These are phyloP conservation scores for Pangasianodon hypophthalmus DNA, from an alignment of 2,113 vertebrate species.

Conservation along the genomic window DNA sequence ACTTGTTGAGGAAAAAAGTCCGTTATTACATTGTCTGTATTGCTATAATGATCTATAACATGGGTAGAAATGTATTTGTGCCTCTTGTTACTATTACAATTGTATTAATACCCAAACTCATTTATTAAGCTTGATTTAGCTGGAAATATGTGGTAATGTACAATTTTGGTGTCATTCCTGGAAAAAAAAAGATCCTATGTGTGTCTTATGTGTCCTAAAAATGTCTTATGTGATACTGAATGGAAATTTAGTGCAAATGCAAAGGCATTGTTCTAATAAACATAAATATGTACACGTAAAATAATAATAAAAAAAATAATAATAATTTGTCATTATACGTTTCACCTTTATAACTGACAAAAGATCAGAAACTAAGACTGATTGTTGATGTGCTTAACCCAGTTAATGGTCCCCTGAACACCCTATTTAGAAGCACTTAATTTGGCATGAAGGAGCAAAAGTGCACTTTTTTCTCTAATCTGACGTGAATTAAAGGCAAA, in stretches of 20 bases:
- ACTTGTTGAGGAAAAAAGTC: not conserved
- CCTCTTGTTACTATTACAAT: not conserved
- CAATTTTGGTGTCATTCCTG: not conserved
- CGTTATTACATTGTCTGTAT: not conserved
- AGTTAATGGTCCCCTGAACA: slow-evolving; percentile 53
- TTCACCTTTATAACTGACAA: slow-evolving; percentile 48
- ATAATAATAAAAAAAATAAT: not conserved
- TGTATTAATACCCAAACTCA: not conserved
- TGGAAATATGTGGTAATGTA: not conserved
- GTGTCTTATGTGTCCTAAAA: not conserved
- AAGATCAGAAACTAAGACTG: slow-evolving; percentile 42
- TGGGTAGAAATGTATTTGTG: not conserved
- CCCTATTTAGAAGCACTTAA: slow-evolving; percentile 56
- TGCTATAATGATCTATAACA: not conserved
- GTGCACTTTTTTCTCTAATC: slow-evolving; percentile 50
- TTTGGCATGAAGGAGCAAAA: slow-evolving; percentile 51
- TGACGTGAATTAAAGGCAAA: slow-evolving; percentile 64
- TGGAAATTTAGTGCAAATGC: not conserved
- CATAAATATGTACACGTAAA: not conserved
- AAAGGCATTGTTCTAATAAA: not conserved
- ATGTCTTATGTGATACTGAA: not conserved
- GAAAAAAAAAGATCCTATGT: not conserved
- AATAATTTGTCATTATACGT: slow-evolving; percentile 40
- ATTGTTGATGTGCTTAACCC: slow-evolving; percentile 47
- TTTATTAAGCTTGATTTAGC: not conserved